Evolutionary conservation across 2,888 invertebrate genomes (phyloP).

Genomic region (Elegia similella): DNA sequence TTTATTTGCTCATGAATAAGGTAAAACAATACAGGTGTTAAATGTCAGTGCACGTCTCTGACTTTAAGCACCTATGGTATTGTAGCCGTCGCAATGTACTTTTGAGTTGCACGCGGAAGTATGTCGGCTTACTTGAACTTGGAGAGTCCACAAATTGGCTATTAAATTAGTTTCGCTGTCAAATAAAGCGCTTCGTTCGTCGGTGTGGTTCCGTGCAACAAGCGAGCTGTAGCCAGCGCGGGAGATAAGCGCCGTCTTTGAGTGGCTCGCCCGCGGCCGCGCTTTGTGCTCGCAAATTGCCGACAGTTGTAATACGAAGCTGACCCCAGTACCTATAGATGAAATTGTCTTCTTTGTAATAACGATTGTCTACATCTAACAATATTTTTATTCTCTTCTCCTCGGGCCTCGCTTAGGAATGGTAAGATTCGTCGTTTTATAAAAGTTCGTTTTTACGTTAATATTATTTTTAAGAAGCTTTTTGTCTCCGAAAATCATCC

Average conservation of each 20-base stretch:
- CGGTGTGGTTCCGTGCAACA: background rate
- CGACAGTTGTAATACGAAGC: conserved; percentile 1
- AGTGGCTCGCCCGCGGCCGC: background rate
- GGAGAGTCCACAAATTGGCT: background rate
- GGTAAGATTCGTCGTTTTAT: background rate
- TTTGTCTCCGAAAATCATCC: too few relatives aligned
- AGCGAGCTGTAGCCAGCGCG: background rate
- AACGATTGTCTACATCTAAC: conserved; percentile 1
- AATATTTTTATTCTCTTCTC: background rate
- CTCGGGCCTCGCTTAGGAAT: background rate
- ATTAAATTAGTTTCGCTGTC: background rate
- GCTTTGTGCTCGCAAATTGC: conserved; percentile 8
- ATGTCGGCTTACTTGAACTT: too few relatives aligned
- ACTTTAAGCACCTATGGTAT: too few relatives aligned
- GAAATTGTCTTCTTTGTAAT: conserved; percentile 3
- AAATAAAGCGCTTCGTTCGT: background rate
- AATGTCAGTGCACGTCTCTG: too few relatives aligned
- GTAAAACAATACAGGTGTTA: too few relatives aligned
- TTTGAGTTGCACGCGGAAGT: too few relatives aligned
- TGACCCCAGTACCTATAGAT: background rate
- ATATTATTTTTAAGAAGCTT: too few relatives aligned
- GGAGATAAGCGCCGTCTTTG: background rate
- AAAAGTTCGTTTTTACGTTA: too few relatives aligned
- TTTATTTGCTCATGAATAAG: too few relatives aligned
- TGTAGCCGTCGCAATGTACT: too few relatives aligned